These are phyloP conservation scores for Potamilus streckersoni DNA, from an alignment of 1,140 invertebrate species.

Conservation along the genomic window DNA sequence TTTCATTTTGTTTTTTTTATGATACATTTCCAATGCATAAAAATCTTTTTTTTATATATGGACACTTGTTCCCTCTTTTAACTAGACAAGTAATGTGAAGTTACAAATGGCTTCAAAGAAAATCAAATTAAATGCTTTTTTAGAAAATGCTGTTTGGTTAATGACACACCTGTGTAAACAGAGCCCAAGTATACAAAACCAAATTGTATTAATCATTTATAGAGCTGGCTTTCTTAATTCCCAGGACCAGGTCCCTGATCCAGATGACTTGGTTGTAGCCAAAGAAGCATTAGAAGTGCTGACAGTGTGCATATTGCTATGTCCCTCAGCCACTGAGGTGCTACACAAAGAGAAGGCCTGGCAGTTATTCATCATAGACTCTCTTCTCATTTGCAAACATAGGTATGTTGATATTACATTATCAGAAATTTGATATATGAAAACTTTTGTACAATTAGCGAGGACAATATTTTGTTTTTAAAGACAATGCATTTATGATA, in stretches of 20 bases:
- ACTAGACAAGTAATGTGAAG: too few relatives aligned
- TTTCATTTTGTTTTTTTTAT: too few relatives aligned
- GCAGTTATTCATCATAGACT: conserved; percentile 89
- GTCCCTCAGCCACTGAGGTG: conserved; percentile 82
- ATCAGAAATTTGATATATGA: background rate
- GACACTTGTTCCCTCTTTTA: too few relatives aligned
- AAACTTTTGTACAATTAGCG: background rate
- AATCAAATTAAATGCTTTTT: too few relatives aligned
- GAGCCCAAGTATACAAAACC: too few relatives aligned
- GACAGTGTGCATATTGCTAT: conserved; percentile 88
- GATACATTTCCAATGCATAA: too few relatives aligned
- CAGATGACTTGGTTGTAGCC: conserved; percentile 76
- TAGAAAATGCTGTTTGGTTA: too few relatives aligned
- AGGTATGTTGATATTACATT: conserved; percentile 58
- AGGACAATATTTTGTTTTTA: background rate
- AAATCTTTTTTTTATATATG: too few relatives aligned
- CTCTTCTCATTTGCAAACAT: conserved; percentile 80
- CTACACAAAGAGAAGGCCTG: conserved; percentile 81
- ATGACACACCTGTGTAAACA: too few relatives aligned
- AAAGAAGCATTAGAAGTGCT: conserved; percentile 93
- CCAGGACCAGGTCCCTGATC: conserved; percentile 40
- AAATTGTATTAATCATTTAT: too few relatives aligned
- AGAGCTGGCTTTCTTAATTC: background rate
- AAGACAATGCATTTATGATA: too few relatives aligned
- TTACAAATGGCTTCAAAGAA: too few relatives aligned